These are phyloP conservation scores for Pseudoips prasinana DNA, from an alignment of 2,888 invertebrate species.

Conservation along the genomic window DNA sequence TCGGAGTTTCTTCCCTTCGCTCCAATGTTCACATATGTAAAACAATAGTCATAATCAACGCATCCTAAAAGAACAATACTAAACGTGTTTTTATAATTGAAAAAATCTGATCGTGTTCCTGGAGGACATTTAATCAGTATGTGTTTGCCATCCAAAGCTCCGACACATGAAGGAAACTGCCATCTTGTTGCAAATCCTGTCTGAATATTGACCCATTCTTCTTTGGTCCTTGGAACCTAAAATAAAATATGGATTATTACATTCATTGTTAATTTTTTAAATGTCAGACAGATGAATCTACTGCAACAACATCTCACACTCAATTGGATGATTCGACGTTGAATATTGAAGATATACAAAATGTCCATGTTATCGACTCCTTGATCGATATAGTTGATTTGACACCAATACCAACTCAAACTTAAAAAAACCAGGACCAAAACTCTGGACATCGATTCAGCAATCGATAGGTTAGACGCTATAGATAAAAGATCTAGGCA, in stretches of 20 bases:
- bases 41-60: constrained; percentile 18
- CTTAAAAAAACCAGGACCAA: constrained; percentile 6
- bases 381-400: constrained; percentile 6
- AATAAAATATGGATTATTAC: background rate
- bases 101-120: constrained; percentile 5
- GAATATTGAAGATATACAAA: constrained; percentile 6
- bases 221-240: background rate
- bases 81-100: constrained; percentile 11
- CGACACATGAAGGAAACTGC: constrained; percentile 8
- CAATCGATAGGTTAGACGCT: constrained; percentile 8
- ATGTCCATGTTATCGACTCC: constrained; percentile 3
- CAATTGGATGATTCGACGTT: constrained; percentile 1
- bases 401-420: constrained; percentile 4
- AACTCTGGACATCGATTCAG: constrained; percentile 7
- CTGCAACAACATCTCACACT: constrained; percentile 1
- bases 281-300: background rate
- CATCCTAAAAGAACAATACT: constrained; percentile 17
- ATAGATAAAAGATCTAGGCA: constrained; percentile 10
- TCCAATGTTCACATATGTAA: constrained; percentile 21
- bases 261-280: background rate
- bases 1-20: constrained; percentile 19
- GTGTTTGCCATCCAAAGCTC: constrained; percentile 14
- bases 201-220: constrained; percentile 2
- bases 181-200: constrained; percentile 1
- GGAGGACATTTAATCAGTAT: constrained; percentile 5